A percentile compares a stretch with the other conserved stretches of the same genome.
Conservation (phyloP, 92 coral and sea anemone genomes). For the Anthopleura xanthogrammica region DNA sequence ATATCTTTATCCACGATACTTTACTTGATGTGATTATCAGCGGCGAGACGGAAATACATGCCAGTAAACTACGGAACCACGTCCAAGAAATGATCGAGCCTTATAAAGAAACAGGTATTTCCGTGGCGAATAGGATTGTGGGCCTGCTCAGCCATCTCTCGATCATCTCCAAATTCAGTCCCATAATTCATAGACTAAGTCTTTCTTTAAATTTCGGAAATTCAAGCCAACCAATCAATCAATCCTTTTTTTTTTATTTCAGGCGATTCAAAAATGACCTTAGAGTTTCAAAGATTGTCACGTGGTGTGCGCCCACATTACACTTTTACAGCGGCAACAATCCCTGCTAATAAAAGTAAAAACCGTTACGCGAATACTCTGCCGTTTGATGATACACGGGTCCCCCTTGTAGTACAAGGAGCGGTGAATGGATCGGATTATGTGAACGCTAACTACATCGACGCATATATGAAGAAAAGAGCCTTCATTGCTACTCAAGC, state of each 20-base stretch:
- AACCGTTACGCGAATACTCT: slow-evolving; percentile 91
- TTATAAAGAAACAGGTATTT: slow-evolving; percentile 54
- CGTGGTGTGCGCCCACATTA: slow-evolving; percentile 50
- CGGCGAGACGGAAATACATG: slow-evolving; percentile 85
- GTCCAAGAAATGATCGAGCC: slow-evolving; percentile 52
- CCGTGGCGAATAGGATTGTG: too few species aligned
- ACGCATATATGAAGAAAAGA: slow-evolving; percentile 80
- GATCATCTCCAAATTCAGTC: neutral
- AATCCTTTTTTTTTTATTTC: neutral
- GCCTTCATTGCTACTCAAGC: slow-evolving; percentile 98
- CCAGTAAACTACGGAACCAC: slow-evolving; percentile 54
- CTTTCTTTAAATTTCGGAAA: too few species aligned
- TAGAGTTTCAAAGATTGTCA: slow-evolving; percentile 71
- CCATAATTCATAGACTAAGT: neutral
- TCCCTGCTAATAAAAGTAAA: slow-evolving; percentile 78
- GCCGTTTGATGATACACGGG: slow-evolving; percentile 81
- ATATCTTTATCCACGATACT: slow-evolving; percentile 83
- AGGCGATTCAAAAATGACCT: slow-evolving; percentile 65
- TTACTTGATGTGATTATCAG: slow-evolving; percentile 75
- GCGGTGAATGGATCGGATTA: slow-evolving; percentile 92
- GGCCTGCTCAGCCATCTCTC: neutral
- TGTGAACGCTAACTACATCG: slow-evolving; percentile 86
- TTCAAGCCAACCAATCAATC: neutral
- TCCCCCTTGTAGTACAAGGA: slow-evolving; percentile 55
- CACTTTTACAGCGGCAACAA: slow-evolving; percentile 69